These are phyloP conservation scores for Rhabdophis nuchalis DNA, from an alignment of 2,797 vertebrate species.

Conservation along the genomic window DNA sequence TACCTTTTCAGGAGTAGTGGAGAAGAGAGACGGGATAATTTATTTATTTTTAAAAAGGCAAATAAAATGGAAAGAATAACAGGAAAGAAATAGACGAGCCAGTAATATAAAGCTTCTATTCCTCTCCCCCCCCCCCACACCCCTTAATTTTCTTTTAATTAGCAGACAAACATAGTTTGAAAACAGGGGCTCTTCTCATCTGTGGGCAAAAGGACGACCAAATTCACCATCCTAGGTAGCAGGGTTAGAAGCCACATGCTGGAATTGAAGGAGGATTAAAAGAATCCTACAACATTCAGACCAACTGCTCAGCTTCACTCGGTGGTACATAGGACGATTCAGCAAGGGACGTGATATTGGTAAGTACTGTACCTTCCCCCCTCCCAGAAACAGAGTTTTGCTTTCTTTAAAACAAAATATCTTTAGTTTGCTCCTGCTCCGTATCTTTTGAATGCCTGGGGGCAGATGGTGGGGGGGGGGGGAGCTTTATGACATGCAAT, in stretches of 20 bases:
- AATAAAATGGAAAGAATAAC: slow-evolving; percentile 78
- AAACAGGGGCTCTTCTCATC: slow-evolving; percentile 63
- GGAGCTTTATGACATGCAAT: slow-evolving; percentile 16
- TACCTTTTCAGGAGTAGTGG: slow-evolving; percentile 68
- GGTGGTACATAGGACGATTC: slow-evolving; percentile 45
- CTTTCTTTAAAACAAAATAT: slow-evolving; percentile 37
- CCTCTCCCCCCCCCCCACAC: slow-evolving; percentile 38
- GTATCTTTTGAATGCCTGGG: slow-evolving; percentile 6
- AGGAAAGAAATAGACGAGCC: slow-evolving; percentile 72
- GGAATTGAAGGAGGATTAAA: slow-evolving; percentile 54
- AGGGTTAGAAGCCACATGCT: slow-evolving; percentile 71
- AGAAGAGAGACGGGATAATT: slow-evolving; percentile 62
- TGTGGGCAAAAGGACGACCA: slow-evolving; percentile 67
- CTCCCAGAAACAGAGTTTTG: slow-evolving; percentile 15
- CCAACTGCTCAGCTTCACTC: slow-evolving; percentile 50
- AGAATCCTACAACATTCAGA: neutral
- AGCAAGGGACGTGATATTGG: slow-evolving; percentile 68
- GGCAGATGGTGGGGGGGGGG: accelerated
- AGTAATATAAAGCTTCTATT: slow-evolving; percentile 71
- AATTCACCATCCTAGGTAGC: slow-evolving; percentile 71
- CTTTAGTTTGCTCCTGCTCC: slow-evolving; percentile 41
- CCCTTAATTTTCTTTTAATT: slow-evolving; percentile 73
- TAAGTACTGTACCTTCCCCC: slow-evolving; percentile 59
- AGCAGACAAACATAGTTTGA: slow-evolving; percentile 71
- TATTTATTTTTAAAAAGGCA: slow-evolving; percentile 71